phyloP scores from a whole-genome alignment of 2,113 vertebrate species.

The Anguilla japonica region DNA sequence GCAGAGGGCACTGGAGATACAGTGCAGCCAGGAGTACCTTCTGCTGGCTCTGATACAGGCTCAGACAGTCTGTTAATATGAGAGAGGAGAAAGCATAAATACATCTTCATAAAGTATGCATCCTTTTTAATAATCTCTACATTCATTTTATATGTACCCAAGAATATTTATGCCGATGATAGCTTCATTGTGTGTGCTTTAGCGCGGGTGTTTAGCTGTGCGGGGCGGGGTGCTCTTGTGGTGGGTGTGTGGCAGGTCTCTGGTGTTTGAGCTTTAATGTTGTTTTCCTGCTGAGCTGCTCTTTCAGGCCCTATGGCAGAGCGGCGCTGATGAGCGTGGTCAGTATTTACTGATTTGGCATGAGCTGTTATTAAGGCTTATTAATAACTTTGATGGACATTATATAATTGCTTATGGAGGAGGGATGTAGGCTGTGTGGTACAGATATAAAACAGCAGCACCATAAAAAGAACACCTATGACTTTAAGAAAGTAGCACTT shows the following conservation, averaged over 20 bases:
- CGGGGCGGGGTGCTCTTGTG: not conserved
- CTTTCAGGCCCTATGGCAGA: not conserved
- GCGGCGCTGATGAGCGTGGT: not conserved
- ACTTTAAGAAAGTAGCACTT: not conserved
- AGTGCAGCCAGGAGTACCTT: slow-evolving; percentile 5
- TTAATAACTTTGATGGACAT: not conserved
- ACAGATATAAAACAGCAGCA: not conserved
- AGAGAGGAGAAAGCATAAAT: not conserved
- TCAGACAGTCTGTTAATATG: not conserved
- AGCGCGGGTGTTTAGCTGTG: not conserved
- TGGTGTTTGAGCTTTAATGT: not conserved
- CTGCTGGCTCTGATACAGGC: not conserved
- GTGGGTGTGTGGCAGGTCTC: not conserved
- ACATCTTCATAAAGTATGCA: not conserved
- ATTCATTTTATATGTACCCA: not conserved
- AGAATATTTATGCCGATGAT: not conserved
- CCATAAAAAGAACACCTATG: not conserved
- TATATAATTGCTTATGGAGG: not conserved
- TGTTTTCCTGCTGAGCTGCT: not conserved
- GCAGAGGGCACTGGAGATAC: slow-evolving; percentile 33
- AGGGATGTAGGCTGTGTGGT: not conserved
- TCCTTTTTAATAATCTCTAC: not conserved
- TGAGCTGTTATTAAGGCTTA: not conserved
- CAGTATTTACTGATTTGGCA: not conserved
- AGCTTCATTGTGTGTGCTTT: not conserved